A percentile compares a stretch with the other conserved stretches of the same genome.
phyloP scores from a whole-genome alignment of 2,797 vertebrate species.

The Lophotriccus pileatus region DNA sequence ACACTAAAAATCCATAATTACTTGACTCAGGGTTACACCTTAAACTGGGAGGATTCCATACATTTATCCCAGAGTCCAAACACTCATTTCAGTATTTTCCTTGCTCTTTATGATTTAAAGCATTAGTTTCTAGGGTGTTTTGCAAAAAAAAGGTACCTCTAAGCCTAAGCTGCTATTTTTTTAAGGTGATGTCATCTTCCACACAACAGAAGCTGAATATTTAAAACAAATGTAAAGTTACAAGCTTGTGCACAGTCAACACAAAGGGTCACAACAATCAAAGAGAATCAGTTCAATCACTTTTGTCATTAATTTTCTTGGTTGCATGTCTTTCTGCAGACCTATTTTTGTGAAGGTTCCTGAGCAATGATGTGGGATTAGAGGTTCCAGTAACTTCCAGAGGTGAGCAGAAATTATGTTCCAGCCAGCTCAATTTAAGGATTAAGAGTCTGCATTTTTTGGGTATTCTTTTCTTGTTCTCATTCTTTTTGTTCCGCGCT shows the following conservation, averaged over 20 bases:
- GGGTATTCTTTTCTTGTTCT: neutral
- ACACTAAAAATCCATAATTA: neutral
- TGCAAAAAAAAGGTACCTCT: neutral
- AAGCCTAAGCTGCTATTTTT: neutral
- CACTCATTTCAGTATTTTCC: neutral
- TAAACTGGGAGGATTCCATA: neutral
- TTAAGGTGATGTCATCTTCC: neutral
- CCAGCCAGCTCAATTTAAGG: neutral
- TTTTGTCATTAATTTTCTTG: neutral
- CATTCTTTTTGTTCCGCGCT: accelerated
- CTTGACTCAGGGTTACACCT: neutral
- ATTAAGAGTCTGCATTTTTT: neutral
- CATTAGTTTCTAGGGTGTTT: neutral
- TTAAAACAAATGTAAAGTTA: neutral
- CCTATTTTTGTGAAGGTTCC: neutral
- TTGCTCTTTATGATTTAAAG: neutral
- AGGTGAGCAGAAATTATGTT: neutral
- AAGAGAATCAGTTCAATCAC: neutral
- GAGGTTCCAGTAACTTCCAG: neutral
- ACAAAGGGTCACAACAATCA: neutral
- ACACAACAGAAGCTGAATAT: neutral
- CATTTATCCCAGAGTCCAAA: neutral
- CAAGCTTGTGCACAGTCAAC: neutral
- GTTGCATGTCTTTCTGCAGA: neutral
- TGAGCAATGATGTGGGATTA: neutral